Conservation (phyloP, 2,113 vertebrate genomes). For the Merops nubicus region DNA sequence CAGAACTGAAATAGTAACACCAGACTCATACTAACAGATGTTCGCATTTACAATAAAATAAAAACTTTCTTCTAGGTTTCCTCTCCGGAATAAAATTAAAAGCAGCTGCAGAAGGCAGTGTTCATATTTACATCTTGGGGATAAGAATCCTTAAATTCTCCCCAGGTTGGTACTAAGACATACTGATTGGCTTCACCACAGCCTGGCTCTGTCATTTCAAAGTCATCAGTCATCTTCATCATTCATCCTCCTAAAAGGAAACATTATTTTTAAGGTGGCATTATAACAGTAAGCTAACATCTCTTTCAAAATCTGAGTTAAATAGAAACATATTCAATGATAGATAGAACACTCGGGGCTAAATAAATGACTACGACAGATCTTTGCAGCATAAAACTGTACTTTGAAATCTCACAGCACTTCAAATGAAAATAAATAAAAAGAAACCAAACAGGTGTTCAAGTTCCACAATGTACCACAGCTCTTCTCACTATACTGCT, state of each 20-base stretch:
- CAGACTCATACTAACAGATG: slow-evolving; percentile 56
- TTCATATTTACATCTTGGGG: not conserved
- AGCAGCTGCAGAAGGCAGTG: slow-evolving; percentile 8
- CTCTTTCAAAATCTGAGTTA: not conserved
- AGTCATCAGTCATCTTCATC: not conserved
- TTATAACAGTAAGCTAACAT: not conserved
- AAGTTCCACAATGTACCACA: not conserved
- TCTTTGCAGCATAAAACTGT: not conserved
- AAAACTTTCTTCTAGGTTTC: not conserved
- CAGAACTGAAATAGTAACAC: slow-evolving; percentile 49
- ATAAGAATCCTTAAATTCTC: not conserved
- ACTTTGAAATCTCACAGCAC: not conserved
- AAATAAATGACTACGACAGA: fast-evolving
- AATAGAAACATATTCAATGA: not conserved
- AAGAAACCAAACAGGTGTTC: not conserved
- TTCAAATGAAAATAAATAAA: not conserved
- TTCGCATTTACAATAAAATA: slow-evolving; percentile 27
- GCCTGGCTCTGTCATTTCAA: not conserved
- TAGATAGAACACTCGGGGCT: not conserved
- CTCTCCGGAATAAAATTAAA: slow-evolving; percentile 34
- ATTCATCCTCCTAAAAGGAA: not conserved
- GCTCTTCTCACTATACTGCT: not conserved
- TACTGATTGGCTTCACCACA: not conserved
- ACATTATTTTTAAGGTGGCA: not conserved
- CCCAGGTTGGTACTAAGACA: not conserved